Evolutionary conservation across 2,113 vertebrate species (phyloP).

Genomic region (Trachemys scripta): DNA sequence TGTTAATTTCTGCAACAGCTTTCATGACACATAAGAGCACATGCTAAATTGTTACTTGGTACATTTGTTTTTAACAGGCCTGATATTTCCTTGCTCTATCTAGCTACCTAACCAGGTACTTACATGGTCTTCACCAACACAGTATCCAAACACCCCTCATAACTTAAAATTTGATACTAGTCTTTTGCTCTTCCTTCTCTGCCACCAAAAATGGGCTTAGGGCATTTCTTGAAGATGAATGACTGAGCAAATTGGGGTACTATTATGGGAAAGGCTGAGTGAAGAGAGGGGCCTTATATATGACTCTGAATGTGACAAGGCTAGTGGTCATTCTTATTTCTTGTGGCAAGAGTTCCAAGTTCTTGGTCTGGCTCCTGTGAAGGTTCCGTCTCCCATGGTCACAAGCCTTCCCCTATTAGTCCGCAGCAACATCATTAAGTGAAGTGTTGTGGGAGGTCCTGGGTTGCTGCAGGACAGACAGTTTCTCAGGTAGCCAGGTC

Average conservation of each 20-base stretch:
- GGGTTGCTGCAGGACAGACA: not conserved
- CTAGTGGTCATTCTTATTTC: not conserved
- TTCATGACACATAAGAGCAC: not conserved
- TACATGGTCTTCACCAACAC: not conserved
- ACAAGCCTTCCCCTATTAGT: not conserved
- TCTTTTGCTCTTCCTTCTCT: not conserved
- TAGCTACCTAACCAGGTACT: not conserved
- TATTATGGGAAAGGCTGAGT: not conserved
- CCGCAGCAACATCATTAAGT: not conserved
- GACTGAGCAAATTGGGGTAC: not conserved
- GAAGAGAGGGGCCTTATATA: not conserved
- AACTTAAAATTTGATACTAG: not conserved
- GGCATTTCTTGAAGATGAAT: not conserved
- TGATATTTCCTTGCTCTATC: not conserved
- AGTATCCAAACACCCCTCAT: fast-evolving
- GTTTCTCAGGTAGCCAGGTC: not conserved
- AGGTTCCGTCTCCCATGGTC: not conserved
- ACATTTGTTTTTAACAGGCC: not conserved
- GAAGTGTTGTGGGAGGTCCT: not conserved
- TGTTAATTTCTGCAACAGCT: not conserved
- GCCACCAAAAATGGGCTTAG: not conserved
- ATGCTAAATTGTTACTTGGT: not conserved
- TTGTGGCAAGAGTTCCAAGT: not conserved
- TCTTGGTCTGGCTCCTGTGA: not conserved
- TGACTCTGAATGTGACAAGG: not conserved